Conservation (phyloP, 2,888 invertebrate species). For the Cantharis nigra region DNA sequence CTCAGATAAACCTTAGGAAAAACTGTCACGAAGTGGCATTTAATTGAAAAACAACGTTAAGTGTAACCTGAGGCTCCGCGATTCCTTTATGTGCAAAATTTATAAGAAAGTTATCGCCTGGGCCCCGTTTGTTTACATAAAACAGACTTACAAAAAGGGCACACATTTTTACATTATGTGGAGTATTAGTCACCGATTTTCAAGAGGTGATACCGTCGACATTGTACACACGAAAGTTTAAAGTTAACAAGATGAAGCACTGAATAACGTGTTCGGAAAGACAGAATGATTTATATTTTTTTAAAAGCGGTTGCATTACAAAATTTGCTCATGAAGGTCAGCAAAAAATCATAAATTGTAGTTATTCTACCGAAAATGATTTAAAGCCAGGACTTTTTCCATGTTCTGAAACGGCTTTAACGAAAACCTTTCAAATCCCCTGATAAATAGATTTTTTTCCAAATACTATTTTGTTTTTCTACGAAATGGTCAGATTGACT, state of each 20-base stretch:
- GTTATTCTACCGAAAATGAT: not conserved
- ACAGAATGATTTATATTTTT: not conserved
- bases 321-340: not conserved
- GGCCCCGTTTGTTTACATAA: not conserved
- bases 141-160: not conserved
- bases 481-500: not conserved
- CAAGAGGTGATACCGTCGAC: not conserved
- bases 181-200: not conserved
- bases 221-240: not conserved
- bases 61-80: not conserved
- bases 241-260: not conserved
- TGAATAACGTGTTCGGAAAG: not conserved
- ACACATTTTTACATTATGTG: not conserved
- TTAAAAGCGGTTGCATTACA: not conserved
- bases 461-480: not conserved
- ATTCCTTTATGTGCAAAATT: not conserved
- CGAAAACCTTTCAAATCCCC: not conserved
- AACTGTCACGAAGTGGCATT: not conserved
- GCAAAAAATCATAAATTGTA: not conserved
- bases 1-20: not conserved
- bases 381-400: not conserved
- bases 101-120: not conserved
- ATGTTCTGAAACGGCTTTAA: not conserved
- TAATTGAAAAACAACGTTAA: not conserved
- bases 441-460: not conserved